phyloP scores from a whole-genome alignment of 1,140 invertebrate genomes.

The Heliconius hewitsoni region DNA sequence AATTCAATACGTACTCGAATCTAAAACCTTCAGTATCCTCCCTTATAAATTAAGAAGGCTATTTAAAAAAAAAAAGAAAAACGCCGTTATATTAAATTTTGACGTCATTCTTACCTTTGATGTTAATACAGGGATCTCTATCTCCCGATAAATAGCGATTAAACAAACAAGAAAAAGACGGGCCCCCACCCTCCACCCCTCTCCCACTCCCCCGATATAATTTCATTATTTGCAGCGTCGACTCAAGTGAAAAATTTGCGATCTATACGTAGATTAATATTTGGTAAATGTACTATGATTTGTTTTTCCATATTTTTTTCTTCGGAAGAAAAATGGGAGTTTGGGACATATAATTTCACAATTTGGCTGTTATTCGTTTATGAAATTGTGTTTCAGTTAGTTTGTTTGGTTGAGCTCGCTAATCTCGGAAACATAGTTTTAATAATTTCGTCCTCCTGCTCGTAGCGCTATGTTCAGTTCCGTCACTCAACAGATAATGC shows the following conservation, averaged over 20 bases:
- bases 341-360: no score
- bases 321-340: no score
- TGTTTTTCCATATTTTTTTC: background rate
- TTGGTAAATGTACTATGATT: background rate
- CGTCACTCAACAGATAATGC: background rate
- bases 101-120: constrained; percentile 64
- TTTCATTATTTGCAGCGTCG: constrained; percentile 60
- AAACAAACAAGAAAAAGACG: constrained; percentile 62
- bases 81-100: constrained; percentile 56
- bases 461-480: background rate
- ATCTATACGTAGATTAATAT: constrained; percentile 27
- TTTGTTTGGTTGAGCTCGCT: no score
- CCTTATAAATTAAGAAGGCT: constrained; percentile 14
- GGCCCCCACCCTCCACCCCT: constrained; percentile 19
- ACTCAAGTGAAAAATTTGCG: constrained; percentile 25
- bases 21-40: background rate
- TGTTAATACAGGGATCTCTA: constrained; percentile 58
- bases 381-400: no score
- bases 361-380: no score
- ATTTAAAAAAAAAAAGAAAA: constrained; percentile 2
- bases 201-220: constrained; percentile 52
- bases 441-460: no score
- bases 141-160: constrained; percentile 72
- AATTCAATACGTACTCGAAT: constrained; percentile 11
- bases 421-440: no score